Evolutionary conservation across 2,113 vertebrate genomes (phyloP).

Genomic region (Tenrec ecaudatus): DNA sequence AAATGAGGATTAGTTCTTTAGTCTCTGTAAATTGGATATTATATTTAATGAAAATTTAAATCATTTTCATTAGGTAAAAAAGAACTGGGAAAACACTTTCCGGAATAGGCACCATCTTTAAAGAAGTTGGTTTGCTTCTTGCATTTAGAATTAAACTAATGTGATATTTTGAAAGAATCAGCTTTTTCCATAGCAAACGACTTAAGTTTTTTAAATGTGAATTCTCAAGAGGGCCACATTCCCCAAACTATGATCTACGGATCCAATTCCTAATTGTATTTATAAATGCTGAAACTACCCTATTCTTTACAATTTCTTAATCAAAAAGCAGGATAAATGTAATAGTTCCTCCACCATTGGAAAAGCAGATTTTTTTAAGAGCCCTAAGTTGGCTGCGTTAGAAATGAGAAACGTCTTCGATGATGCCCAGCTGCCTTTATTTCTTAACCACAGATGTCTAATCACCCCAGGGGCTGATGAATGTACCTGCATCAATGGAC

Average conservation of each 20-base stretch:
- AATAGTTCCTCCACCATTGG: conserved; percentile 50
- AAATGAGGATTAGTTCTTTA: no score
- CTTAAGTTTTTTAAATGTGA: conserved; percentile 55
- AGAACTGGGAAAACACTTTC: background rate
- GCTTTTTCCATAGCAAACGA: conserved; percentile 60
- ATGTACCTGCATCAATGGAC: conserved; percentile 56
- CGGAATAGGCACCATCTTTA: conserved; percentile 45
- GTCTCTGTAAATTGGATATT: background rate
- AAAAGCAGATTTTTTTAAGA: conserved; percentile 52
- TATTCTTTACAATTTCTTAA: conserved; percentile 41
- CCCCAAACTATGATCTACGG: conserved; percentile 33
- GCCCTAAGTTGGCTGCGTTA: background rate
- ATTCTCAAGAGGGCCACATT: conserved; percentile 20
- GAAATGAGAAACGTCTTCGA: conserved; percentile 60
- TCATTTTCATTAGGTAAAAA: conserved; percentile 36
- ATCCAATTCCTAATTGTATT: conserved; percentile 42
- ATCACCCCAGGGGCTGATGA: conserved; percentile 31
- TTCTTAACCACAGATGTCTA: conserved; percentile 56
- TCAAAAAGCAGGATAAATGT: conserved; percentile 48
- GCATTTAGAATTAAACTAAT: conserved; percentile 57
- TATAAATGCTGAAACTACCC: background rate
- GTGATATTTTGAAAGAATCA: conserved; percentile 17
- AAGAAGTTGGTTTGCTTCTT: conserved; percentile 34
- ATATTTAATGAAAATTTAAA: conserved; percentile 17
- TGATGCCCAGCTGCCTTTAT: conserved; percentile 59